Evolutionary conservation across 2,113 vertebrate species (phyloP).

Genomic region (Promerops cafer): DNA sequence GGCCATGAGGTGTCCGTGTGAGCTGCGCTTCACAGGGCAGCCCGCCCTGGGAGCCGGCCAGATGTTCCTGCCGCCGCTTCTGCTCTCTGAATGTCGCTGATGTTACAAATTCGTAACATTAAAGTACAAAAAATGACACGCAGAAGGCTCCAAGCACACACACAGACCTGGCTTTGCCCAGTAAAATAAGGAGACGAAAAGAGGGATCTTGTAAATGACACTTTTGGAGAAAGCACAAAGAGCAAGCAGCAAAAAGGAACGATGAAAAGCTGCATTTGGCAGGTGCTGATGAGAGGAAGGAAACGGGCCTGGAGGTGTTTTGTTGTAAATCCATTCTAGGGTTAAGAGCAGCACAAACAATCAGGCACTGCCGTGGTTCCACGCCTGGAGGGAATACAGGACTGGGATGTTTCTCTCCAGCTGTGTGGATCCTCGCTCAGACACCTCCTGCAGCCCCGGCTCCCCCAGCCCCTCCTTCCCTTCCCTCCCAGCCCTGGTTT

Average conservation of each 20-base stretch:
- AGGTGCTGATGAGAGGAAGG: background rate
- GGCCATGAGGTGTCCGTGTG: background rate
- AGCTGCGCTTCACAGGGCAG: background rate
- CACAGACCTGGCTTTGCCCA: background rate
- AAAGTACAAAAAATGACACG: background rate
- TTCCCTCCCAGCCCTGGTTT: background rate
- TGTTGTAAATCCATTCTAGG: background rate
- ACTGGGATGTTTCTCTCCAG: background rate
- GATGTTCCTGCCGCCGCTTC: background rate
- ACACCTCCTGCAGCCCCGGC: background rate
- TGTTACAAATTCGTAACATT: background rate
- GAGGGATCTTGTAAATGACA: background rate
- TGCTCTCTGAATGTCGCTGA: background rate
- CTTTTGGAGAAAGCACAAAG: background rate
- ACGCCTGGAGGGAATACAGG: accelerated
- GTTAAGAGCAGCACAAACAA: background rate
- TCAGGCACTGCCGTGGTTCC: accelerated
- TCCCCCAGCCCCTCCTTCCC: background rate
- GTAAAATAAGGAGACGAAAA: background rate
- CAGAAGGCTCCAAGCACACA: background rate
- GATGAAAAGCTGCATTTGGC: background rate
- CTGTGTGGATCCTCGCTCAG: background rate
- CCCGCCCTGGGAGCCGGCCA: background rate
- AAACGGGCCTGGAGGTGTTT: background rate
- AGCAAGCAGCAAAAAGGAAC: background rate